Percentiles rank a stretch among this genome's conserved stretches.
phyloP scores from a whole-genome alignment of 2,888 invertebrate genomes.

The Tipula unca region DNA sequence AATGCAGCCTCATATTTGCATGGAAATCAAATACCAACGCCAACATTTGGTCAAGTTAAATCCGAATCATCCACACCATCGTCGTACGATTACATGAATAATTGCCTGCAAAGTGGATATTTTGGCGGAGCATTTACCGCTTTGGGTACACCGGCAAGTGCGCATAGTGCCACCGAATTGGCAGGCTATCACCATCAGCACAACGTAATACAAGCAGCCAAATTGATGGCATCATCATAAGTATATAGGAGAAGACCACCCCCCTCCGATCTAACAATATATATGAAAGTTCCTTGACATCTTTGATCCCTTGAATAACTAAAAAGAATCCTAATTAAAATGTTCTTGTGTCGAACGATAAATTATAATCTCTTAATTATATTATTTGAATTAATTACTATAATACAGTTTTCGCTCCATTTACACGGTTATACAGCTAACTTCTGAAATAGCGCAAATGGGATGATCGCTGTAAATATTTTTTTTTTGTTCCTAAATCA shows the following conservation, averaged over 20 bases:
- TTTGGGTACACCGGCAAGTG: conserved; percentile 32
- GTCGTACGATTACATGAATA: conserved; percentile 40
- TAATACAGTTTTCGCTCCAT: not conserved
- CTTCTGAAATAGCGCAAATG: not conserved
- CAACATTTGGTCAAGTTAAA: conserved; percentile 22
- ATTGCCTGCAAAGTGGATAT: conserved; percentile 33
- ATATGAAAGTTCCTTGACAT: not conserved
- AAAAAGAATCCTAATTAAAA: not conserved
- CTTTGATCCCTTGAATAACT: not conserved
- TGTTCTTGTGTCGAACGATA: not conserved
- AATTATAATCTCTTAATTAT: conserved; percentile 4
- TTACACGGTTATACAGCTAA: not conserved
- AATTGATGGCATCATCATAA: conserved; percentile 76
- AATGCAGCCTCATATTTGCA: conserved; percentile 25
- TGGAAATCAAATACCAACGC: conserved; percentile 15
- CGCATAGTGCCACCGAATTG: conserved; percentile 47
- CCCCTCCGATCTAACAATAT: not conserved
- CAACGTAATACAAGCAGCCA: conserved; percentile 75
- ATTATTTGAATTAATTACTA: not conserved
- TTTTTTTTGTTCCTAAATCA: not conserved
- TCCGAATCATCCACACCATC: conserved; percentile 23
- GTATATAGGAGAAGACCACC: not conserved
- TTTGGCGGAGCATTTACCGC: conserved; percentile 40
- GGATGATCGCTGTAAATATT: not conserved
- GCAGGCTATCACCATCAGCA: conserved; percentile 75